Percentiles rank a stretch among this genome's conserved stretches.
phyloP scores from a whole-genome alignment of 2,888 invertebrate species.

The Stictocephala bisonia region DNA sequence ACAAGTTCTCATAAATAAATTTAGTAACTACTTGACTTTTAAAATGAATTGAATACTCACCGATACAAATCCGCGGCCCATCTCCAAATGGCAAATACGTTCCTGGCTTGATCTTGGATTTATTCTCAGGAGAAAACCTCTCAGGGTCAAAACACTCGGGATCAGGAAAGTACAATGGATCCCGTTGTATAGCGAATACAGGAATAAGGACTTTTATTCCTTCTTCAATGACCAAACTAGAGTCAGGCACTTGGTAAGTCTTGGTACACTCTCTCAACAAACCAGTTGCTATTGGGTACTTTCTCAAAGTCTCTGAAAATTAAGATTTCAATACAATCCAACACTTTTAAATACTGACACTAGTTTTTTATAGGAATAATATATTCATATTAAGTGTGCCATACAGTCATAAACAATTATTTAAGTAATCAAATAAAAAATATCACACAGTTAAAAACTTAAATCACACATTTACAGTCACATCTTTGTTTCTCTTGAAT shows the following conservation, averaged over 20 bases:
- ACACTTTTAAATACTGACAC: too few relatives aligned
- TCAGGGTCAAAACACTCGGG: constrained; percentile 73
- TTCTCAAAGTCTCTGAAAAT: constrained; percentile 61
- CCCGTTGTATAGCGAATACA: constrained; percentile 71
- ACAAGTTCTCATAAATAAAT: too few relatives aligned
- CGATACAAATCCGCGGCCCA: constrained; percentile 70
- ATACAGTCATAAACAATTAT: too few relatives aligned
- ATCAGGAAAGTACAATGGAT: constrained; percentile 71
- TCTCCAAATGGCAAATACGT: constrained; percentile 71
- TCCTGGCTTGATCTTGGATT: constrained; percentile 67
- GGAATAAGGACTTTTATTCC: constrained; percentile 68
- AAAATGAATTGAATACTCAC: too few relatives aligned
- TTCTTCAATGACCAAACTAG: constrained; percentile 50
- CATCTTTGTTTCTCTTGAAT: too few relatives aligned
- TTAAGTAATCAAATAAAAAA: too few relatives aligned
- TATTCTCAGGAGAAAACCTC: constrained; percentile 69
- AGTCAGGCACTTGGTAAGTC: constrained; percentile 58
- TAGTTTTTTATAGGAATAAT: too few relatives aligned
- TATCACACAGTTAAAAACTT: too few relatives aligned
- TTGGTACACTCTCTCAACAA: constrained; percentile 64
- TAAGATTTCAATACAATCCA: too few relatives aligned
- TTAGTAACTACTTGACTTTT: too few relatives aligned
- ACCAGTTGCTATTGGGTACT: constrained; percentile 63
- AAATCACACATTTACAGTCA: too few relatives aligned
- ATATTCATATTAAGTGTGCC: too few relatives aligned